Evolutionary conservation across 1,140 invertebrate species (phyloP), one percentile per base, ranked within the genome.

Genomic region (Papilio xuthus): DNA sequence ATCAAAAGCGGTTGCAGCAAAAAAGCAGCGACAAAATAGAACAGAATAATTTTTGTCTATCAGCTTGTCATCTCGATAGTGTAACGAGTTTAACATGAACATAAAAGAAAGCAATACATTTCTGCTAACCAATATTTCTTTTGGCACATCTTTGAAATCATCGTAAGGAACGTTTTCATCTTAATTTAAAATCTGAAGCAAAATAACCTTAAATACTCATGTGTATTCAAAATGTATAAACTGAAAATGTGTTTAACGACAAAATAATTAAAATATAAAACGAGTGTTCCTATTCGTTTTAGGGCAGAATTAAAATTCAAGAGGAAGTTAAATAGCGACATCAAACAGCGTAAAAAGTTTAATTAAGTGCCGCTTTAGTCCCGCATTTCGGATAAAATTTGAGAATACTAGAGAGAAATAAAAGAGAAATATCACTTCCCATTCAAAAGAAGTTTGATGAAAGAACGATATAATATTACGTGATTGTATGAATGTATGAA

Each of bases 271-370:
- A 41, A 37, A 41, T 56, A 75, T 53, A 75, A 75, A 53, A 37
- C 26, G 47, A 75, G 18, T 53, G 72, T n/a, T 56, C 47, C 10
- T 53, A 75, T 53, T n/a, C 72, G 74, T 63, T 63, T 76, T 28
- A 76, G 74, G 15, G 37, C 32, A 23, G 53, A 76, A 63, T 76
- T 76, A 76, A 76, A 76, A 76, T 76, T 63, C 74, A 76, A 63
- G 74, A 60, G 74, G 74, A 76, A 75, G 42, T 41, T 60, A 76
- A 76, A 76, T 63, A 76, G 56, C 53, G 56, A 32, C 74, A 76
- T 76, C 53, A 76, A 76, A 76, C 41, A 76, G 53, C 53, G 74
- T 63, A 63, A 76, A 76, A 76, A 76, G 56, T 76, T 76, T 76
- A 60, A 76, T 76, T 76, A 76, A 76, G 74, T 63, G 37, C 74